A percentile compares a stretch with the other conserved stretches of the same genome.
These are phyloP conservation scores for Spodoptera picta DNA, from an alignment of 2,888 invertebrate species.

Conservation along the genomic window DNA sequence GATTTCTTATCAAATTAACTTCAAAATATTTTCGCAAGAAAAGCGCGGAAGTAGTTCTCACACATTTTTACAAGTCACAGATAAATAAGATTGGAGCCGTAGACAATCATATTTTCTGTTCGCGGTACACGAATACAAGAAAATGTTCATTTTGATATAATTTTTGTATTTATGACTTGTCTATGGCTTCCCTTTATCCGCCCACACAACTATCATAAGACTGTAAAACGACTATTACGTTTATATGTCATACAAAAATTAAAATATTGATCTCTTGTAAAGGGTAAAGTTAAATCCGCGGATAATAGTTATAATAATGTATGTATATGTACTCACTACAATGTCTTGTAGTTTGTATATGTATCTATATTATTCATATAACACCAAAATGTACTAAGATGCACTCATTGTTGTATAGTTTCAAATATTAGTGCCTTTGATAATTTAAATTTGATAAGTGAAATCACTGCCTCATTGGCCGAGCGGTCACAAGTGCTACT, in stretches of 20 bases:
- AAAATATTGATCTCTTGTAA: neutral
- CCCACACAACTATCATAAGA: neutral
- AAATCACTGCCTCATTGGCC: too few relatives aligned
- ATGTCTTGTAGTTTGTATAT: too few relatives aligned
- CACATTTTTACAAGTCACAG: conserved; percentile 1
- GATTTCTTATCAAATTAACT: too few relatives aligned
- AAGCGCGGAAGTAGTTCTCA: neutral
- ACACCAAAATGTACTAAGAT: too few relatives aligned
- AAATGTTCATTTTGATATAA: conserved; percentile 3
- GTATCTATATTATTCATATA: too few relatives aligned
- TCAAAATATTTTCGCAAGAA: neutral
- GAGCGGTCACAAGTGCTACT: too few relatives aligned
- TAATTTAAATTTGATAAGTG: too few relatives aligned
- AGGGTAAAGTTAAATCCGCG: too few relatives aligned
- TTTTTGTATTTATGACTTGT: conserved; percentile 2
- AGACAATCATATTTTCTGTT: conserved; percentile 7
- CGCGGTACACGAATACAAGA: neutral
- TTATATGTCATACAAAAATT: neutral
- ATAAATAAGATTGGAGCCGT: neutral
- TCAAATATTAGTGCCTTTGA: too few relatives aligned
- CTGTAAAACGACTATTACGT: neutral
- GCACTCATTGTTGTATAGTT: too few relatives aligned
- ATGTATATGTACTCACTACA: too few relatives aligned
- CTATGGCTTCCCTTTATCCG: conserved; percentile 7
- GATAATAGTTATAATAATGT: too few relatives aligned